phyloP scores from a whole-genome alignment of 1,140 invertebrate genomes.

The Hyles euphorbiae region DNA sequence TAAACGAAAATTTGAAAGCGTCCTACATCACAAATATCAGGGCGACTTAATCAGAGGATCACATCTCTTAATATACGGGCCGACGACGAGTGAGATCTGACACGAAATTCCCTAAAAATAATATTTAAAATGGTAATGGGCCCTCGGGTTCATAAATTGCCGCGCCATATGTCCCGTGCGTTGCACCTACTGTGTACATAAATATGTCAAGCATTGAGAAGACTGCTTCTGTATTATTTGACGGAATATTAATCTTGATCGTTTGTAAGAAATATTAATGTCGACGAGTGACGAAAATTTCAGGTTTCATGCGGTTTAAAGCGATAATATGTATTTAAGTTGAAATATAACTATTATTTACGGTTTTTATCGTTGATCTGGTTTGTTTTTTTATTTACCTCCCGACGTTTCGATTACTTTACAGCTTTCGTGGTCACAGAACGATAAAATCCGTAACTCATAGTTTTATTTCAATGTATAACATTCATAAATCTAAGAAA shows the following conservation, averaged over 20 bases:
- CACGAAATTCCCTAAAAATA: constrained; percentile 75
- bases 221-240: constrained; percentile 44
- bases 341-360: too few species aligned
- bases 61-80: constrained; percentile 70
- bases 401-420: too few species aligned
- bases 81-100: constrained; percentile 71
- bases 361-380: too few species aligned
- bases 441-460: too few species aligned
- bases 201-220: constrained; percentile 71
- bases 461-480: too few species aligned
- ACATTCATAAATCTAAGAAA: too few species aligned
- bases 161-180: constrained; percentile 67
- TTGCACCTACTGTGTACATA: constrained; percentile 72
- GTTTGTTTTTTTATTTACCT: too few species aligned
- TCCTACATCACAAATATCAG: constrained; percentile 49
- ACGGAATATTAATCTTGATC: constrained; percentile 40
- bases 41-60: constrained; percentile 70
- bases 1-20: constrained; percentile 55
- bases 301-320: too few species aligned
- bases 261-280: constrained; percentile 12
- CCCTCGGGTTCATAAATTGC: constrained; percentile 70
- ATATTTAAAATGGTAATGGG: constrained; percentile 76
- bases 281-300: too few species aligned
- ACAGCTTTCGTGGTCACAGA: too few species aligned
- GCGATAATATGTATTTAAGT: too few species aligned